These are phyloP conservation scores for Proales similis DNA, from an alignment of 1,140 invertebrate genomes.

Conservation along the genomic window DNA sequence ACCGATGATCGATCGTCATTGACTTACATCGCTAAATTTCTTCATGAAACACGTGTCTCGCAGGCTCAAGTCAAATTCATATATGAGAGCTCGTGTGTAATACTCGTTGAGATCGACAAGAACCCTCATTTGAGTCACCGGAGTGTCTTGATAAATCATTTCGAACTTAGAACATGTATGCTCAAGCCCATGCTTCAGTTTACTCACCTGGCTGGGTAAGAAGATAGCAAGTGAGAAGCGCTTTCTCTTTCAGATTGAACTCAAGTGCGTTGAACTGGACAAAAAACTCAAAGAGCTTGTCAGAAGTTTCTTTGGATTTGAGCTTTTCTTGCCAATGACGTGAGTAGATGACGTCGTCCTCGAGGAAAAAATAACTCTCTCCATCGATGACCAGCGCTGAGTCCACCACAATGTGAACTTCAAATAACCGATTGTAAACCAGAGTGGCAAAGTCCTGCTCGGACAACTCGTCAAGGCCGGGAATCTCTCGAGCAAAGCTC, in stretches of 20 bases:
- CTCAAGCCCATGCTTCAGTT: no score
- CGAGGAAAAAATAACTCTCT: slow-evolving; percentile 13
- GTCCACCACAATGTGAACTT: slow-evolving; percentile 28
- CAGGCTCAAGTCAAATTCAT: slow-evolving; percentile 32
- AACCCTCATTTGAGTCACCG: no score
- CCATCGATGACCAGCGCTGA: slow-evolving; percentile 18
- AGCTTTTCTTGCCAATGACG: slow-evolving; percentile 33
- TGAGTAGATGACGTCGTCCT: slow-evolving; percentile 17
- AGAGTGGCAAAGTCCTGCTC: slow-evolving; percentile 27
- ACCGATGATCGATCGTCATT: no score
- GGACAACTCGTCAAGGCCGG: slow-evolving; percentile 22
- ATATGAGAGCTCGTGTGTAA: slow-evolving; percentile 25
- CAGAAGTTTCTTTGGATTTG: slow-evolving; percentile 8
- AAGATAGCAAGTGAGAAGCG: slow-evolving; percentile 24
- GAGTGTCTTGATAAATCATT: slow-evolving; percentile 23
- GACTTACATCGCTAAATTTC: slow-evolving; percentile 21
- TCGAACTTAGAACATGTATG: no score
- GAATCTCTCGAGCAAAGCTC: slow-evolving; percentile 23
- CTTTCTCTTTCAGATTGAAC: slow-evolving; percentile 30
- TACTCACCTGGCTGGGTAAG: slow-evolving; percentile 28
- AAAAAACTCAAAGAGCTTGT: slow-evolving; percentile 22
- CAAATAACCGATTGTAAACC: slow-evolving; percentile 32
- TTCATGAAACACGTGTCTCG: background rate
- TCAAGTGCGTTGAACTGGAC: slow-evolving; percentile 6
- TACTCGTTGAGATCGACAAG: slow-evolving; percentile 35